phyloP scores from a whole-genome alignment of 2,113 vertebrate genomes.

The Anseranas semipalmata region DNA sequence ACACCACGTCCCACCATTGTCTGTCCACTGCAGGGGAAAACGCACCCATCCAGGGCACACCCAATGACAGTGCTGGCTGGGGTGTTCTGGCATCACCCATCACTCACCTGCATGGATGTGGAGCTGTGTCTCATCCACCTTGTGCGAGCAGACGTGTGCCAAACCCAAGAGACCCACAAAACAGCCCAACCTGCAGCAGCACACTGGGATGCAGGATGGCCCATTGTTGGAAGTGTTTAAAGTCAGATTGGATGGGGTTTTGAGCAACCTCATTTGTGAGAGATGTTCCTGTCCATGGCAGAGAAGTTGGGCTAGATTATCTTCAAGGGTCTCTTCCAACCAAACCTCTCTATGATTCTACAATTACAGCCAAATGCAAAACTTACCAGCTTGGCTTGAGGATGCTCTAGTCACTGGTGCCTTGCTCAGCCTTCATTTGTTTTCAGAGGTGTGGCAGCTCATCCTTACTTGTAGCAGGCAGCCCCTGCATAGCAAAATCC shows the following conservation, averaged over 20 bases:
- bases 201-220: not conserved
- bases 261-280: not conserved
- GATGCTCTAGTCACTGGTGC: not conserved
- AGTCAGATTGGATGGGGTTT: not conserved
- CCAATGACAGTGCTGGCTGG: not conserved
- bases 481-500: not conserved
- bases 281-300: not conserved
- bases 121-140: not conserved
- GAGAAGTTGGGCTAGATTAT: not conserved
- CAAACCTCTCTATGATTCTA: not conserved
- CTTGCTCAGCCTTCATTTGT: not conserved
- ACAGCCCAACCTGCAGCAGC: not conserved
- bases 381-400: not conserved
- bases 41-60: fast-evolving
- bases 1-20: not conserved
- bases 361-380: not conserved
- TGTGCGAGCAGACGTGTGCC: not conserved
- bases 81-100: not conserved
- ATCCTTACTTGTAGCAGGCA: not conserved
- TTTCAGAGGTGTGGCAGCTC: not conserved
- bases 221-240: not conserved
- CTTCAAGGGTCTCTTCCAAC: not conserved
- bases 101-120: not conserved
- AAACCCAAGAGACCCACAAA: not conserved
- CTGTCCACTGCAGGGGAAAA: not conserved